Base-by-base conservation (phyloP, 2,797 vertebrate species). In the Hipposideros larvatus region DNA sequence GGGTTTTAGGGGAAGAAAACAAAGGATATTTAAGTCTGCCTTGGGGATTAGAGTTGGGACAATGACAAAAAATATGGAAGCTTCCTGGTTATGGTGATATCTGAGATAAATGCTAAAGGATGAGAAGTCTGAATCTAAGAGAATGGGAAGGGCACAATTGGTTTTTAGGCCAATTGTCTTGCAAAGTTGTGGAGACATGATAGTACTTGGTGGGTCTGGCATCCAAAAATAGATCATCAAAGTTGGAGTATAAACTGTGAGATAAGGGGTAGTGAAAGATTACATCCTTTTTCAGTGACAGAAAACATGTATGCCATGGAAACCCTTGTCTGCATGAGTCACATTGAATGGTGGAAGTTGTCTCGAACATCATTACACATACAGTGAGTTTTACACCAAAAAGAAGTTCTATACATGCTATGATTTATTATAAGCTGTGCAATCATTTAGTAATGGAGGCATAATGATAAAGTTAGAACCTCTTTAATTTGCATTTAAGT, bases 81-180 rank as follows among this genome's bases (percentile, higher is more conserved):
- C 5, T 63, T 86, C 2, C 22, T 82, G 26, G 21, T 15, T 84
- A 26, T 41, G 28, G 7, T 31, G 0, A 28, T 2, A 46, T 65
- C 6, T 82, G 16, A 53, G 11, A 2, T 87, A 92, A 43, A 11
- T 31, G 18, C 31, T n/a, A 53, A 85, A 57, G 1, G 86, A 24
- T 48, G 21, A 57, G 2, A 83, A 74, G 21, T 59, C 2, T 53
- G 46, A 71, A n/a, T 63, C 1, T 26, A 90, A 77, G 16, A 74
- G 15, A 86, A 43, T 43, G 3, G 1, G 0, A 46, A 53, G 4
- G 53, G 2, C 7, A 46, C 18, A n/a, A 16, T 34, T 0, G 82
- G 61, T 87, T 55, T 63, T 51, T 11, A 71, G 21, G 16, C 1
- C 41, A 90, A 77, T 5, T 3, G 11, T 41, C n/a, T 65, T 78